Evolutionary conservation across 2,888 invertebrate genomes (phyloP).

Genomic region (Catocala nupta): DNA sequence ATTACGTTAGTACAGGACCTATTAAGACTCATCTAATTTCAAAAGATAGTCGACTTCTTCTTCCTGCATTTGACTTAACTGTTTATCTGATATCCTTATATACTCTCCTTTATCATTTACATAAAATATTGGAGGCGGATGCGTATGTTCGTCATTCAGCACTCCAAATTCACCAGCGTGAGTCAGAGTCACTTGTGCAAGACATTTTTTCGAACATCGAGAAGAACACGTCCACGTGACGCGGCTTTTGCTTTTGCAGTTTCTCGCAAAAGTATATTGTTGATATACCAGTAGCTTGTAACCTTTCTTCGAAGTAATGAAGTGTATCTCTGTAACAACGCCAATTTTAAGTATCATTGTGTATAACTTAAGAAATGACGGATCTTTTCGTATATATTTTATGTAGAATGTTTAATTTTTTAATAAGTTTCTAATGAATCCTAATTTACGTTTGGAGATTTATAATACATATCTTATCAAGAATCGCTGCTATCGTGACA

Average conservation of each 20-base stretch:
- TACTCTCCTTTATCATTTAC: constrained; percentile 69
- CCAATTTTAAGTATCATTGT: constrained; percentile 7
- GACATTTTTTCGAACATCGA: constrained; percentile 73
- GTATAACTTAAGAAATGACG: background rate
- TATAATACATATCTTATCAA: too few relatives aligned
- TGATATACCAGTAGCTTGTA: constrained; percentile 69
- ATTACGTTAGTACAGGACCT: background rate
- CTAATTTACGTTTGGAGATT: too few relatives aligned
- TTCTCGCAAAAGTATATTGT: constrained; percentile 72
- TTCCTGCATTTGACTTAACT: constrained; percentile 11
- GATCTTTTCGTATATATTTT: too few relatives aligned
- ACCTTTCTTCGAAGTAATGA: constrained; percentile 75
- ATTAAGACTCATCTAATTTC: background rate
- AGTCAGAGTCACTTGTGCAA: constrained; percentile 67
- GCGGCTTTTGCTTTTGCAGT: constrained; percentile 63
- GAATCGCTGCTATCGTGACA: too few relatives aligned
- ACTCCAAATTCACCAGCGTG: constrained; percentile 63
- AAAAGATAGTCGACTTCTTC: constrained; percentile 5
- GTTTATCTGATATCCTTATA: constrained; percentile 58
- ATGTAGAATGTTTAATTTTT: too few relatives aligned
- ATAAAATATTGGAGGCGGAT: constrained; percentile 73
- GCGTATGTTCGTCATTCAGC: constrained; percentile 65
- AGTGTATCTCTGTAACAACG: constrained; percentile 74
- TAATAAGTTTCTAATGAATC: too few relatives aligned
- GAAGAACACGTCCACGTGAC: constrained; percentile 77